Conservation (phyloP, 2,113 vertebrate genomes). For the Symphodus melops region DNA sequence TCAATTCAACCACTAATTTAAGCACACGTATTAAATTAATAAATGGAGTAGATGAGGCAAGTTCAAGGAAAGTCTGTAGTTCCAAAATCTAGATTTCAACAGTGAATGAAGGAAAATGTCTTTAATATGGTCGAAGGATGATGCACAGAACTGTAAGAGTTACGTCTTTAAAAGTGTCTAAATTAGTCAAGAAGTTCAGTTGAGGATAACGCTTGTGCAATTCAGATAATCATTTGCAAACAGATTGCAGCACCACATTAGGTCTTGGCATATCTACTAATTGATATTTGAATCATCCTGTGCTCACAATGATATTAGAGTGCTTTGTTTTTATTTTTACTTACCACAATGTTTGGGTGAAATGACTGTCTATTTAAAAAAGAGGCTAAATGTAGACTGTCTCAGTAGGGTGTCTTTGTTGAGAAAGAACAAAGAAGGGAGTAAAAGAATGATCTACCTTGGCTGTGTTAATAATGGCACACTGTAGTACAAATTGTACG, state of each 20-base stretch:
- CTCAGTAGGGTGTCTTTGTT: slow-evolving; percentile 5
- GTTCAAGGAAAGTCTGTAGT: slow-evolving; percentile 27
- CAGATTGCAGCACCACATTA: background rate
- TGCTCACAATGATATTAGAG: background rate
- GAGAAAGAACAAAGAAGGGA: slow-evolving; percentile 15
- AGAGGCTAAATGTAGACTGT: slow-evolving; percentile 2
- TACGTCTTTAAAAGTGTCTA: background rate
- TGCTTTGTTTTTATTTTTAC: background rate
- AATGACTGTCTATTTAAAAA: background rate
- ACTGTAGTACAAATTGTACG: slow-evolving; percentile 21
- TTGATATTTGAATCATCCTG: background rate
- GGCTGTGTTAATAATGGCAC: slow-evolving; percentile 1
- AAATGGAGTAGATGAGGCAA: slow-evolving; percentile 38
- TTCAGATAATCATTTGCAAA: background rate
- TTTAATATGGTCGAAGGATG: slow-evolving; percentile 21
- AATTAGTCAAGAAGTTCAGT: slow-evolving; percentile 6
- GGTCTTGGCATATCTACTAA: background rate
- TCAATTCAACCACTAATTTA: slow-evolving; percentile 11
- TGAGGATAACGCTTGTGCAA: background rate
- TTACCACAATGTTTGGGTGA: no score
- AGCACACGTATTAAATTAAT: slow-evolving; percentile 22
- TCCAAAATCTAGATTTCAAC: slow-evolving; percentile 8
- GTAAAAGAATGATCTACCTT: slow-evolving; percentile 22
- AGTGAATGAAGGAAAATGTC: slow-evolving; percentile 19
- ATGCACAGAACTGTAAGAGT: slow-evolving; percentile 41